Conservation (phyloP, 2,113 vertebrate genomes). For the Rhea americana region DNA sequence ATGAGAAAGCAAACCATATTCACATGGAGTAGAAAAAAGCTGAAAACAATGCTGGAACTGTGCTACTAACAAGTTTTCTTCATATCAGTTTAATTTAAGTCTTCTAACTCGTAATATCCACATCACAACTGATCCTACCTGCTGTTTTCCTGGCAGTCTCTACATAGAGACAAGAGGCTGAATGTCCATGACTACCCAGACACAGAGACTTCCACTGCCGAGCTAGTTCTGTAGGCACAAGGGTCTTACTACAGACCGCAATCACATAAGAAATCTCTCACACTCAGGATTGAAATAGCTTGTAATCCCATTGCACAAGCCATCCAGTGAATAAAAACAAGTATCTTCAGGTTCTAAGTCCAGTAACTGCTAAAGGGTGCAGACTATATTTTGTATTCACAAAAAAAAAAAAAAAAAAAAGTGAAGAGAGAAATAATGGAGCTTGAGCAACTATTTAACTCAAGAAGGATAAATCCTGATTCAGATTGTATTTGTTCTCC, state of each 20-base stretch:
- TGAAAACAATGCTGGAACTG: not conserved
- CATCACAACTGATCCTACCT: not conserved
- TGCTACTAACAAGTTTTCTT: not conserved
- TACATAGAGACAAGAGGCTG: not conserved
- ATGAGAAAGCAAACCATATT: not conserved
- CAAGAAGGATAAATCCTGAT: not conserved
- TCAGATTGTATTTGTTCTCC: not conserved
- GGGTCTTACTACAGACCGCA: not conserved
- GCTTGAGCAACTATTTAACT: not conserved
- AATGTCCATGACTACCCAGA: accelerated
- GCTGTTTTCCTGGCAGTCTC: not conserved
- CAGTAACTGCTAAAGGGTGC: not conserved
- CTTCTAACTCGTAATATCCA: not conserved
- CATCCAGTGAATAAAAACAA: not conserved
- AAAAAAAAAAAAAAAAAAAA: accelerated
- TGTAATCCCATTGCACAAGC: not conserved
- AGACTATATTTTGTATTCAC: not conserved
- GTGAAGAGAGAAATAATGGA: not conserved
- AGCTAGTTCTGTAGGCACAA: not conserved
- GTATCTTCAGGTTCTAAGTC: not conserved
- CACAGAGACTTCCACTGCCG: accelerated
- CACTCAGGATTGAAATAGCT: not conserved
- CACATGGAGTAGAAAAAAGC: not conserved
- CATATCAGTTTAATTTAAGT: not conserved
- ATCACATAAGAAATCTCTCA: not conserved